These are phyloP conservation scores for Heliconius ethilla DNA, from an alignment of 2,888 invertebrate species.

Conservation along the genomic window DNA sequence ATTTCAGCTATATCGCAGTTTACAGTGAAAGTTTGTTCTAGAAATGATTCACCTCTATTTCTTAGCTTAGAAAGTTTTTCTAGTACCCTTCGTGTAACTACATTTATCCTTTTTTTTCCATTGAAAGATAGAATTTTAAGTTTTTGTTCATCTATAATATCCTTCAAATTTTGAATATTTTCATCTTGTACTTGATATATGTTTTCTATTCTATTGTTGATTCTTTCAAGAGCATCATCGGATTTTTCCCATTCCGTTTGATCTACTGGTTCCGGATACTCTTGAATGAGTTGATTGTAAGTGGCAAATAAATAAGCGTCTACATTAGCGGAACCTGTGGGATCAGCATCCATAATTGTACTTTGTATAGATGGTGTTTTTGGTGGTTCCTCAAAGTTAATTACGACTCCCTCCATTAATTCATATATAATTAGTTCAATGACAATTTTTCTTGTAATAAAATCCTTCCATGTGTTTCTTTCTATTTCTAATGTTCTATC, in stretches of 20 bases:
- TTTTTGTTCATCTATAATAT: constrained; percentile 63
- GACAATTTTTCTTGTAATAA: constrained; percentile 61
- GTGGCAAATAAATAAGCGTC: constrained; percentile 63
- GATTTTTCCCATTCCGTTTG: constrained; percentile 73
- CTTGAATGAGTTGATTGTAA: constrained; percentile 67
- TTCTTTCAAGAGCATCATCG: constrained; percentile 73
- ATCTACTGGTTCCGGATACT: constrained; percentile 76
- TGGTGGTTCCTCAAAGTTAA: constrained; percentile 45
- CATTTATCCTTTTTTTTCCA: constrained; percentile 61
- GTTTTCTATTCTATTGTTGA: constrained; percentile 70
- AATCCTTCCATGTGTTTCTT: constrained; percentile 59
- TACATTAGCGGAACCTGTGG: constrained; percentile 59
- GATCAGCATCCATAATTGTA: constrained; percentile 74
- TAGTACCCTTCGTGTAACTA: constrained; percentile 59
- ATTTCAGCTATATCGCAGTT: constrained; percentile 80
- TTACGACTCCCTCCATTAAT: constrained; percentile 54
- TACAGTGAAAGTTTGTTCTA: constrained; percentile 82
- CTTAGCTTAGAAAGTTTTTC: constrained; percentile 60
- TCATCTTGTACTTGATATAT: constrained; percentile 72
- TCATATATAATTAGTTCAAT: constrained; percentile 63
- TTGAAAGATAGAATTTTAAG: constrained; percentile 74
- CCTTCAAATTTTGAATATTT: constrained; percentile 66
- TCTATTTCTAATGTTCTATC: constrained; percentile 53
- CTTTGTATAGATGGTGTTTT: constrained; percentile 58
- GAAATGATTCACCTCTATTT: constrained; percentile 74